Percentiles rank a stretch among this genome's conserved stretches.
phyloP scores from a whole-genome alignment of 64 coral and sea anemone species.

The Dendrophyllia cribrosa region DNA sequence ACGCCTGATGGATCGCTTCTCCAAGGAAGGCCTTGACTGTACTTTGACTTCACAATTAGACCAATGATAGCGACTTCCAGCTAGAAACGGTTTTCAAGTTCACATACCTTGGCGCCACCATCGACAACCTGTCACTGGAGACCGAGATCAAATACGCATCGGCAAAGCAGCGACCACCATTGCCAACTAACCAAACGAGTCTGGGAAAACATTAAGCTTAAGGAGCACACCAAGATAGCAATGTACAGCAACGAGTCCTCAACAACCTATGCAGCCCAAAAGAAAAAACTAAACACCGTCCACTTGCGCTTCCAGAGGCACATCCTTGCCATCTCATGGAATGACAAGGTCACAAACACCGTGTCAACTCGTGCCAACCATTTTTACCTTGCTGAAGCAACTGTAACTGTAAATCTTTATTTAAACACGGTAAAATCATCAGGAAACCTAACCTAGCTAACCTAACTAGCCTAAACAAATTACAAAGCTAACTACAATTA shows the following conservation, averaged over 20 bases:
- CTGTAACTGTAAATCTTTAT: too few species aligned
- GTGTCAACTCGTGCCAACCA: too few species aligned
- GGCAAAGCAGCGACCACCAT: not conserved
- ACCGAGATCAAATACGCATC: not conserved
- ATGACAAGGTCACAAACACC: too few species aligned
- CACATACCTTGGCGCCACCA: not conserved
- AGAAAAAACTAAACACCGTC: too few species aligned
- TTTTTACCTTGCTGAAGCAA: too few species aligned
- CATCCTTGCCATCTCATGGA: too few species aligned
- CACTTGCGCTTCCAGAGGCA: too few species aligned
- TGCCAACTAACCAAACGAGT: not conserved
- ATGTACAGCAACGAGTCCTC: not conserved
- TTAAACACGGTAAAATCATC: too few species aligned
- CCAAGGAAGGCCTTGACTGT: not conserved
- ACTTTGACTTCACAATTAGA: not conserved
- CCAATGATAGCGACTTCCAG: not conserved
- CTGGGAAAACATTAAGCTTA: not conserved
- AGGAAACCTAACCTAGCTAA: too few species aligned
- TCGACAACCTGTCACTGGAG: constrained; percentile 14
- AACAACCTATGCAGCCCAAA: too few species aligned
- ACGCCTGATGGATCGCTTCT: not conserved
- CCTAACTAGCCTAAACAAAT: too few species aligned
- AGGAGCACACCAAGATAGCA: not conserved
- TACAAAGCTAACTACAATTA: too few species aligned
- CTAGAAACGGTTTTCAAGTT: constrained; percentile 5